Base-by-base conservation (phyloP, 2,888 invertebrate species). In the Tanytarsus gracilentus region DNA sequence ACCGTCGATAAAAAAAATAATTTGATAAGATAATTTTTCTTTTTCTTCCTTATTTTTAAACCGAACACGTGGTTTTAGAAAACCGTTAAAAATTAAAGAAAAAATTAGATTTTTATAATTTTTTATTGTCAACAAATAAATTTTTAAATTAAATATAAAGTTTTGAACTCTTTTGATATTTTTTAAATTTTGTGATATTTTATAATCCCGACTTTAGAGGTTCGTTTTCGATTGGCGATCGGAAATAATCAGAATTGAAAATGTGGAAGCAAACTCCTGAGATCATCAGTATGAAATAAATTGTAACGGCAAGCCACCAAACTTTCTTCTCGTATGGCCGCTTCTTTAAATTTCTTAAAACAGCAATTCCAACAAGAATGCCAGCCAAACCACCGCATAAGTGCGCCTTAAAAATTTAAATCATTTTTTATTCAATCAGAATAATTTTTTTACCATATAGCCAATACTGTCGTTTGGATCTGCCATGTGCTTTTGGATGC, bases 401-500 rank as follows among this genome's bases (percentile, higher is more conserved):
- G 75, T 98, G 98, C 23, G 44, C 44, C n/a, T n/a, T n/a, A n/a
- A n/a, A n/a, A n/a, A n/a, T n/a, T n/a, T n/a, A n/a, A n/a, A n/a
- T n/a, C n/a, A n/a, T n/a, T n/a, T n/a, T n/a, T n/a, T n/a, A n/a
- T n/a, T n/a, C n/a, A n/a, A n/a, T n/a, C n/a, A n/a, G n/a, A n/a
- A n/a, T n/a, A n/a, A n/a, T n/a, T n/a, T n/a, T n/a, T n/a, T n/a
- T n/a, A 97, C 97, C 1, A 91, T 87, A 70, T 97, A 96, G 8
- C 96, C 95, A 60, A 95, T 86, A 73, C 92, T 84, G 69, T 85
- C 85, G 49, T 82, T 76, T 1, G 80, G 75, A 53, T 83, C 79
- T 16, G 82, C 76, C 62, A 84, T 78, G 71, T 95, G 93, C n/a
- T 89, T 86, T 75, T 95, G 96, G 29, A 98, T 80, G 0, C 97